Evolutionary conservation across 2,888 invertebrate genomes (phyloP).

Genomic region (Sinodicranocentrus sp.): DNA sequence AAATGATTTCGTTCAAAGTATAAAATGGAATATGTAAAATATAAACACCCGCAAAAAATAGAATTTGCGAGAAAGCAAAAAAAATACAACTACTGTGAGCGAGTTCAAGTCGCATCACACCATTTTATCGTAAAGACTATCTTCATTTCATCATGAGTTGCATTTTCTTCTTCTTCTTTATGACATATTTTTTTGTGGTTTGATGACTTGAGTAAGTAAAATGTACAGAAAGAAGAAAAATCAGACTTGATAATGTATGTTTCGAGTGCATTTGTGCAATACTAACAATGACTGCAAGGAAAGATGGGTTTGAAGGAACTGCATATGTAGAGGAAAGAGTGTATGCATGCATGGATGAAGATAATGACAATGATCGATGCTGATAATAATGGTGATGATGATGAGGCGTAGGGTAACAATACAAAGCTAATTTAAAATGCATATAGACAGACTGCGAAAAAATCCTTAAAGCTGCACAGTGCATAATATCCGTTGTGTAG

Average conservation of each 20-base stretch:
- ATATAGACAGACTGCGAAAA: not conserved
- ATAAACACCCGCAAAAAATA: too few relatives aligned
- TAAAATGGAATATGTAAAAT: too few relatives aligned
- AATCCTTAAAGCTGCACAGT: not conserved
- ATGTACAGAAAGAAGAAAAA: too few relatives aligned
- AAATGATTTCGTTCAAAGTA: too few relatives aligned
- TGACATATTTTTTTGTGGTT: slow-evolving; percentile 8
- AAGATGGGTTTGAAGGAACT: slow-evolving; percentile 1
- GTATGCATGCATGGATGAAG: slow-evolving; percentile 1
- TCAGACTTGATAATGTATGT: too few relatives aligned
- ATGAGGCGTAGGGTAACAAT: not conserved
- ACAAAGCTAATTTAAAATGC: slow-evolving; percentile 5
- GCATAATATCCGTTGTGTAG: not conserved
- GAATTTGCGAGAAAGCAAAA: too few relatives aligned
- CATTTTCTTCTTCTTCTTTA: not conserved
- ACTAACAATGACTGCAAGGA: slow-evolving; percentile 10
- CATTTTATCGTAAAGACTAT: not conserved
- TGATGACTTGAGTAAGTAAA: too few relatives aligned
- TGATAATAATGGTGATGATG: not conserved
- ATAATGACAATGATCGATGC: slow-evolving; percentile 18
- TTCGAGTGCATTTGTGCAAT: slow-evolving; percentile 19
- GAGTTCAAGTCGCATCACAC: too few relatives aligned
- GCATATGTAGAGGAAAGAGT: not conserved
- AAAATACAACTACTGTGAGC: too few relatives aligned
- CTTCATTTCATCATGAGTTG: not conserved